These are phyloP conservation scores for Gymnocypris eckloni DNA, from an alignment of 2,797 vertebrate genomes.

Conservation along the genomic window DNA sequence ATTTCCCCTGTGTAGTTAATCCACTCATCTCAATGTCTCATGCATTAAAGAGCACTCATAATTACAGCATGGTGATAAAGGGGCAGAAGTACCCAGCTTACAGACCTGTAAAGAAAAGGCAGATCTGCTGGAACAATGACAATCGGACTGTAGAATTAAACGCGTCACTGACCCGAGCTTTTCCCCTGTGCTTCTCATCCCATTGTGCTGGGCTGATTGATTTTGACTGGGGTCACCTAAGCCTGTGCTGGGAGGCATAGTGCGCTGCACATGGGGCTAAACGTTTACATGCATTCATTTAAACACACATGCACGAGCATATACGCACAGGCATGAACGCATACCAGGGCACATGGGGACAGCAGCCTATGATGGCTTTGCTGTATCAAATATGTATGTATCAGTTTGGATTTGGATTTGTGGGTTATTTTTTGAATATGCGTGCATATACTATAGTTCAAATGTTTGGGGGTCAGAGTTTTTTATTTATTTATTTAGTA, in stretches of 20 bases:
- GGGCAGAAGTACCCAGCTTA: constrained; percentile 70
- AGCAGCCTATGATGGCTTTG: not conserved
- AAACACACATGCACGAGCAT: constrained; percentile 59
- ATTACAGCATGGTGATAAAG: constrained; percentile 69
- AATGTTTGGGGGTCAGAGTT: not conserved
- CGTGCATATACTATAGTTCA: not conserved
- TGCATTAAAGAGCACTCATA: constrained; percentile 76
- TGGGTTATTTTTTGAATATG: not conserved
- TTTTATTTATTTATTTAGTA: too few species aligned
- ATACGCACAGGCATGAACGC: not conserved
- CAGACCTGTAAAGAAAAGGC: constrained; percentile 60
- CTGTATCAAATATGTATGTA: not conserved
- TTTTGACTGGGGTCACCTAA: constrained; percentile 80
- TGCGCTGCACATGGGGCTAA: constrained; percentile 72
- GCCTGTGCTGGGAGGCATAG: constrained; percentile 70
- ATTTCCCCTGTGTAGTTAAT: constrained; percentile 79
- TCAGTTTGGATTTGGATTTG: constrained; percentile 19
- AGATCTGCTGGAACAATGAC: constrained; percentile 69
- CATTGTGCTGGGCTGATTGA: constrained; percentile 78
- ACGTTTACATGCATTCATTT: constrained; percentile 80
- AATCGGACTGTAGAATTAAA: constrained; percentile 73
- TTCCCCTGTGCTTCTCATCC: constrained; percentile 68
- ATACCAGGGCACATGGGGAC: not conserved
- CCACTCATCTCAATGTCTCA: constrained; percentile 81
- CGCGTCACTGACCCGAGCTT: constrained; percentile 67